Evolutionary conservation across 2,797 vertebrate genomes (phyloP), one percentile per base, ranked within the genome.

Genomic region (Takifugu ocellatus): DNA sequence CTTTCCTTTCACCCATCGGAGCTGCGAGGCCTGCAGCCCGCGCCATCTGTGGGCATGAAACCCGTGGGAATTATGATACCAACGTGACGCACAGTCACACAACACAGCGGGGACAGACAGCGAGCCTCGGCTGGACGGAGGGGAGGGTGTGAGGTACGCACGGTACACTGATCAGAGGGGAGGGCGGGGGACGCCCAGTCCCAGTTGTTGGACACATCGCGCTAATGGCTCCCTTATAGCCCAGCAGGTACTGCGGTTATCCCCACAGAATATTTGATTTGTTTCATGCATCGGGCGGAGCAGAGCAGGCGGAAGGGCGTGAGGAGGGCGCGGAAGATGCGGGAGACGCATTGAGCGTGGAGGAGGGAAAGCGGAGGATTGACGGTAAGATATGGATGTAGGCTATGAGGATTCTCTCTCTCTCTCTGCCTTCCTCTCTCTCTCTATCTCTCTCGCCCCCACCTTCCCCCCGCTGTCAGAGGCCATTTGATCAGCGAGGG

Each of bases 331-430:
- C 75, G 78, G 79, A 72, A 46, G 78, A 90, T 88, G 88, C 80
- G 82, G 82, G 85, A 90, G 85, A 88, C 88, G 87, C 88, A 90
- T 84, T 90, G 78, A 88, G 77, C 68, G 75, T 70, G 63, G 66
- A 81, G 78, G 77, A 75, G 57, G 66, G 78, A 82, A 79, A 78
- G 59, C 65, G 75, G 79, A 79, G 84, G 77, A 84, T 81, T 85
- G 84, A 88, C 83, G 88, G 88, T 88, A 88, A 88, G 82, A 85
- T 81, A 80, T 85, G 77, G 78, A 87, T 84, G 59, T 72, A 79
- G 78, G 80, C 72, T 75, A 68, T 66, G 63, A 70, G 76, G 73
- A 85, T 72, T 73, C 72, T 72, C 74, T 75, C 49, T 46, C 65
- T 61, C 51, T 58, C 62, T 29, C 49, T 24, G 43, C 31, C 45